Base-by-base conservation (phyloP, 1,140 invertebrate genomes). In the Penaeus japonicus region DNA sequence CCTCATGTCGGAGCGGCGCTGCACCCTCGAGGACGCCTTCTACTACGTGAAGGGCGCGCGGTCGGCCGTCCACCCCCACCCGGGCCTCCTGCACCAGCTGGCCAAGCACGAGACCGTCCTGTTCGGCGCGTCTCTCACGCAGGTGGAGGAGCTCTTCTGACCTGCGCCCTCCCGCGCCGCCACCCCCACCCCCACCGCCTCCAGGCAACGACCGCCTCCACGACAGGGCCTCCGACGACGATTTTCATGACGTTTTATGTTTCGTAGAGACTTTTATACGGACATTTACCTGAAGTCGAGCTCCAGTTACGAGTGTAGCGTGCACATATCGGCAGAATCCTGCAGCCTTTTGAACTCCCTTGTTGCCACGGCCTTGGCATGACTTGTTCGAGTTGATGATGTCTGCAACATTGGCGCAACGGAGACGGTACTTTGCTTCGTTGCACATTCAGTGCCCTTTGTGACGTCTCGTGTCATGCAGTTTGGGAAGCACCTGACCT, bases 21-120 rank as follows among this genome's bases (percentile, higher is more conserved):
- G 91, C 82, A 91, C 92, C 27, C 89, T 92, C 54, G 92, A 92
- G 70, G 92, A 92, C 89, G 92, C 92, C 32, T 92, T 91, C 89
- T 92, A 92, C 83, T 92, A 92, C 80, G 91, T 92, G 17, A 91
- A 91, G 70, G 90, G 91, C 20, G 89, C 91, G 35, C 89, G 92
- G 53, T 91, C 92, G n/a, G 91, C 92, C 70, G 91, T 91, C 55
- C 91, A 92, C 79, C 91, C 91, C 0, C 89, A 89, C 59, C 80
- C 85, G 27, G 54, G 84, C 30, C 89, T 91, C 47, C 89, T 92
- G 27, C 85, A 90, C 30, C 89, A 91, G 82, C 91, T 92, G 32
- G 82, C 90, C 10, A 80, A 87, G 10, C 90, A 91, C 57, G 92
- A 92, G 90, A 86, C 57, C n/a, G 91, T 90, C n/a, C 88, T 92